Percentiles rank a stretch among this genome's conserved stretches.
These are phyloP conservation scores for Vesta saturnalis DNA, from an alignment of 2,888 invertebrate genomes.

Conservation along the genomic window DNA sequence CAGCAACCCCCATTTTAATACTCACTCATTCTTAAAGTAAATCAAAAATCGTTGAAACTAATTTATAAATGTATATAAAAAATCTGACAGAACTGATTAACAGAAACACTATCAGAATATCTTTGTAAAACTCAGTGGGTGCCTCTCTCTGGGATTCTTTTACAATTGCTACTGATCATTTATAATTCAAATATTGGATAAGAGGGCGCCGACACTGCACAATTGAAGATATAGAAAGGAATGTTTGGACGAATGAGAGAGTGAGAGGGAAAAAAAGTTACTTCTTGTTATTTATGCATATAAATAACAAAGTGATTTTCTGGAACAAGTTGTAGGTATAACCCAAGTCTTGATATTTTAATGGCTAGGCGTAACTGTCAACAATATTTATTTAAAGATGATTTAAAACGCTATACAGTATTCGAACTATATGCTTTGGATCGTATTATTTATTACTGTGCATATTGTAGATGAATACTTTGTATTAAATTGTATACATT, in stretches of 20 bases:
- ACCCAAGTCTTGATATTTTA: conserved; percentile 53
- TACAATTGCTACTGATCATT: conserved; percentile 53
- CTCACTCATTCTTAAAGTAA: no score
- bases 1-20: conserved; percentile 37
- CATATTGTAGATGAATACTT: conserved; percentile 31
- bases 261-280: background rate
- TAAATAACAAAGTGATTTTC: conserved; percentile 58
- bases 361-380: conserved; percentile 60
- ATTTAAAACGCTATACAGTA: conserved; percentile 52
- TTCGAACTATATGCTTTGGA: conserved; percentile 33
- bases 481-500: conserved; percentile 29
- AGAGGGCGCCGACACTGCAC: conserved; percentile 48
- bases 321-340: conserved; percentile 56
- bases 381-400: conserved; percentile 62
- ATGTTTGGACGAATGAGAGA: background rate
- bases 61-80: no score
- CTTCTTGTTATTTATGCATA: conserved; percentile 41
- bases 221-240: conserved; percentile 25
- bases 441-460: conserved; percentile 31
- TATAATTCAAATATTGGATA: conserved; percentile 58
- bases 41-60: no score
- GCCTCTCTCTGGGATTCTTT: conserved; percentile 41
- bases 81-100: conserved; percentile 59
- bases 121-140: conserved; percentile 40
- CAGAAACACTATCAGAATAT: conserved; percentile 51